These are phyloP conservation scores for Brachymystax lenok DNA, from an alignment of 2,797 vertebrate species.

Conservation along the genomic window DNA sequence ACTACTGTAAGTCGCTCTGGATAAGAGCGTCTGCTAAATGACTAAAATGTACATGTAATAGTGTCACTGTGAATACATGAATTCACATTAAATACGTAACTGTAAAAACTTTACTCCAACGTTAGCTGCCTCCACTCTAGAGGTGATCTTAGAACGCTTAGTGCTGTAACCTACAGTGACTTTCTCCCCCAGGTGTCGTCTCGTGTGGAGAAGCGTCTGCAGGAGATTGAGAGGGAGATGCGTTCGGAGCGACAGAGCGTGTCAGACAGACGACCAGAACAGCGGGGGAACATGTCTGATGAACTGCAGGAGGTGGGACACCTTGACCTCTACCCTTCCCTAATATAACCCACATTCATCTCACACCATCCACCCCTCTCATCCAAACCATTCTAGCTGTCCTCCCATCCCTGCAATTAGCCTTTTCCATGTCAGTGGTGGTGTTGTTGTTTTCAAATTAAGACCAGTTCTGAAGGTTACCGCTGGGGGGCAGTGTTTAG, in stretches of 20 bases:
- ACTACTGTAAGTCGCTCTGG: too few relatives aligned
- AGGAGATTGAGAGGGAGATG: constrained; percentile 87
- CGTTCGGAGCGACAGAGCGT: constrained; percentile 69
- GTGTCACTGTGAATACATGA: too few relatives aligned
- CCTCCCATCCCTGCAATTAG: background rate
- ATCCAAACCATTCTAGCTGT: background rate
- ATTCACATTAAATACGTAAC: too few relatives aligned
- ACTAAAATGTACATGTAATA: too few relatives aligned
- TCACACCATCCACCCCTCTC: constrained; percentile 30
- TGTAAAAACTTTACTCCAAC: too few relatives aligned
- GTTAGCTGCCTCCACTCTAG: background rate
- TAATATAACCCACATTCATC: background rate
- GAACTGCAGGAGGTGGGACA: constrained; percentile 85
- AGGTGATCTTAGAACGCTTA: background rate
- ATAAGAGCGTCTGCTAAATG: too few relatives aligned
- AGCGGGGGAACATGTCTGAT: constrained; percentile 73
- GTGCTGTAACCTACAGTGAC: background rate
- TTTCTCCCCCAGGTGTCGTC: constrained; percentile 77
- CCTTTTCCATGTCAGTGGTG: background rate
- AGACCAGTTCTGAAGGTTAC: constrained; percentile 32
- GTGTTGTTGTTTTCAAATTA: background rate
- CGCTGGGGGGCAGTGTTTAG: constrained; percentile 68
- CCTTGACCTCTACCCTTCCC: background rate
- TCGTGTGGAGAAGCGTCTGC: constrained; percentile 85
- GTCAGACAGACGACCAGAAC: constrained; percentile 72